Conservation (phyloP, 92 coral and sea anemone species). For the Siderastrea radians region DNA sequence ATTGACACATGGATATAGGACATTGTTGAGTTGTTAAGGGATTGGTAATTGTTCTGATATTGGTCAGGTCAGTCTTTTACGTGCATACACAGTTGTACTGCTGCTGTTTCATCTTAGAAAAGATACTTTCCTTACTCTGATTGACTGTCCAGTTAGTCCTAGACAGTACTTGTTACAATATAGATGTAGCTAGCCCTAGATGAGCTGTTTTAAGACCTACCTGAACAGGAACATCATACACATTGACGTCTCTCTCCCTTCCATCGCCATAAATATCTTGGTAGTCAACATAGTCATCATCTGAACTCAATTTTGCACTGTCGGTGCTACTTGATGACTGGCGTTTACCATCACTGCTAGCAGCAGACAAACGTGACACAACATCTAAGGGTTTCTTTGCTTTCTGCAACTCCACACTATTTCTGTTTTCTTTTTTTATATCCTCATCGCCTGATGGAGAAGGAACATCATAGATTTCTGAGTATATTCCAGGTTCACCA, state of each 20-base stretch:
- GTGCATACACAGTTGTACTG: too few species aligned
- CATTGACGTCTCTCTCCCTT: conserved; percentile 67
- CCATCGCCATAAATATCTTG: conserved; percentile 97
- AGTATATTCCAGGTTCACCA: conserved; percentile 45
- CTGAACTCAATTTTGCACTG: conserved; percentile 76
- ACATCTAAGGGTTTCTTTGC: conserved; percentile 5
- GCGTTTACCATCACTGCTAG: conserved; percentile 60
- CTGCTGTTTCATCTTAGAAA: too few species aligned
- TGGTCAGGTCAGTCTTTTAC: too few species aligned
- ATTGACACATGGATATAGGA: too few species aligned
- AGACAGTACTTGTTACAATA: too few species aligned
- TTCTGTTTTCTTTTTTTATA: conserved; percentile 23
- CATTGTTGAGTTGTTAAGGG: too few species aligned
- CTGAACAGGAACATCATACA: conserved; percentile 90
- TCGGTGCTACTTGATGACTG: conserved; percentile 73
- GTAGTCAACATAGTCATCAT: conserved; percentile 97
- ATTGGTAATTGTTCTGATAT: too few species aligned
- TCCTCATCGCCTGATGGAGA: conserved; percentile 3
- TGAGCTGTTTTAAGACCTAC: conserved; percentile 50
- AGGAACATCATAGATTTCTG: conserved; percentile 77
- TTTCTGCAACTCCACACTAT: conserved; percentile 26
- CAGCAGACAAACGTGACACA: conserved; percentile 38
- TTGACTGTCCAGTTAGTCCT: too few species aligned
- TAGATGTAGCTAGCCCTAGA: too few species aligned
- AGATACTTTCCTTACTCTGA: too few species aligned